Base-by-base conservation (phyloP, 2,888 invertebrate genomes). In the Erebia epiphron region DNA sequence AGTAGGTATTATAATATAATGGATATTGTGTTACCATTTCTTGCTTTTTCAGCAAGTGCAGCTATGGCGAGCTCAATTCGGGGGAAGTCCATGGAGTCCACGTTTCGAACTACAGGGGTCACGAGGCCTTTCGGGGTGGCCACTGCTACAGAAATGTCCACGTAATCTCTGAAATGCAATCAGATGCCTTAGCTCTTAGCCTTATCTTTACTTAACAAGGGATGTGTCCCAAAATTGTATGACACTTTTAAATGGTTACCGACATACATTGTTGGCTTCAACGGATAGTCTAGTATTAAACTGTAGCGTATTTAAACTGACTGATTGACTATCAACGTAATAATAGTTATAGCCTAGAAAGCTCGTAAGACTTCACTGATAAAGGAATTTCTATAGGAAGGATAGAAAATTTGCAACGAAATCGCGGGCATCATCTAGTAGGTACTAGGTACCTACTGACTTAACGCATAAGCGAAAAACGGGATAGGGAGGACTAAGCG, bases 51-150 rank as follows among this genome's bases (percentile, higher is more conserved):
- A n/a, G 98, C 98, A 50, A 99, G 87, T 1, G 95, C 96, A 73
- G 95, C 95, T 80, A 99, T 95, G 0, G 96, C 96, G 71, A 97
- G 95, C 92, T 99, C 99, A 80, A 99, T 98, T 75, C 98, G 97
- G 0, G 99, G 98, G 86, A 96, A 99, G 86, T 97, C 98, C 98
- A 99, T 99, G 43, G 95, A 93, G 81, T 99, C 98, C 1, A 98
- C 98, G 87, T 98, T 98, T 65, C 99, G 95, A 62, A 99, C 90
- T 18, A 99, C 98, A 1, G 99, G 99, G 50, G 99, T 99, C 46
- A 99, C 99, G 68, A 99, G 94, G 67, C 99, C 99, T 90, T 99
- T 98, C 0, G 99, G 99, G n/a, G 99, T 99, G 50, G 97, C 97
- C 65, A 99, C 99, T 60, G 99, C 99, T 21, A 99, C 98, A 64